Conservation (phyloP, 2,888 invertebrate genomes). For the Andrena trimmerana region DNA sequence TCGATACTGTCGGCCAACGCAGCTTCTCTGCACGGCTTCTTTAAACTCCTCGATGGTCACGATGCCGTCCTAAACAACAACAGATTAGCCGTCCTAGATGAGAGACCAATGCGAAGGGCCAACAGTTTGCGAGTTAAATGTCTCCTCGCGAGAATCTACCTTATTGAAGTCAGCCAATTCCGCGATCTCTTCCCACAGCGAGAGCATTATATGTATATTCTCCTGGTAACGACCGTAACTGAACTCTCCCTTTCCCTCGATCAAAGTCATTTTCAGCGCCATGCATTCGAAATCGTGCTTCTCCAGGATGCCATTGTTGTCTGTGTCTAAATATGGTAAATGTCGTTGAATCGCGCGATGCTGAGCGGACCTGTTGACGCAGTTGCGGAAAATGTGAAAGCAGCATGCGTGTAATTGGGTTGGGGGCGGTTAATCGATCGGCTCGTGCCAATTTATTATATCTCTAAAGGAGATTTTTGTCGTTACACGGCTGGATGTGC, state of each 20-base stretch:
- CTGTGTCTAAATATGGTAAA: conserved; percentile 88
- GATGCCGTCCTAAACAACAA: conserved; percentile 90
- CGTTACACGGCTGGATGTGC: conserved; percentile 37
- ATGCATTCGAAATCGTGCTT: conserved; percentile 94
- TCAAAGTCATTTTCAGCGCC: conserved; percentile 92
- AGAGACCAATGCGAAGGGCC: no score
- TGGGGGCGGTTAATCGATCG: conserved; percentile 50
- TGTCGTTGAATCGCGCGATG: background rate
- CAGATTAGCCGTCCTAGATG: background rate
- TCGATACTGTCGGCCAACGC: conserved; percentile 91
- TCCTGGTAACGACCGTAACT: conserved; percentile 90
- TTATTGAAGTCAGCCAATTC: conserved; percentile 95
- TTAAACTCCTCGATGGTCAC: conserved; percentile 94
- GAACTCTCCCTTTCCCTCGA: conserved; percentile 94
- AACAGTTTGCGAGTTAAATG: background rate
- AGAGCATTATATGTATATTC: conserved; percentile 93
- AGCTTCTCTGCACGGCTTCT: conserved; percentile 92
- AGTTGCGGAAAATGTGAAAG: background rate
- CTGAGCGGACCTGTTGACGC: background rate
- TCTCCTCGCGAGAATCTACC: conserved; percentile 84
- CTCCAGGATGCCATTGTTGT: conserved; percentile 93
- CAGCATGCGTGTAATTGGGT: background rate
- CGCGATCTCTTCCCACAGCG: conserved; percentile 94
- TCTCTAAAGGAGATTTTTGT: conserved; percentile 28
- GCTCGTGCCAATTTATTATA: conserved; percentile 51